Evolutionary conservation across 1,140 invertebrate species (phyloP).

Genomic region (Nasonia giraulti): DNA sequence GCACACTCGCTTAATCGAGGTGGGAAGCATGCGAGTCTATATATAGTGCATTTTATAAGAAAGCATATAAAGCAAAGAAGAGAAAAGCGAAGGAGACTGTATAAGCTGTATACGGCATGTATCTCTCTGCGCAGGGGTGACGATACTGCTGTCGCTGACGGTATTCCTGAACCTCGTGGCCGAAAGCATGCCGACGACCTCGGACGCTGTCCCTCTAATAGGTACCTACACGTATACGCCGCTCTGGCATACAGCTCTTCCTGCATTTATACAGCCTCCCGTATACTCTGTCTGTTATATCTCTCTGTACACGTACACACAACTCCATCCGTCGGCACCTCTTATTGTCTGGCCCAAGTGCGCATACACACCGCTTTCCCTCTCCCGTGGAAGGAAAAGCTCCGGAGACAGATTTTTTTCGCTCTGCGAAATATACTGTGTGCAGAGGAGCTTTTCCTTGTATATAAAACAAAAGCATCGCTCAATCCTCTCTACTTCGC

Average conservation of each 20-base stretch:
- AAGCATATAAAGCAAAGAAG: background rate
- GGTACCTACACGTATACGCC: slow-evolving; percentile 67
- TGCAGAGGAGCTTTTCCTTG: too few relatives aligned
- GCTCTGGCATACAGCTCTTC: background rate
- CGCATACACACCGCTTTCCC: background rate
- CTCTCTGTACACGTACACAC: background rate
- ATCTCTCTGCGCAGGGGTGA: slow-evolving; percentile 87
- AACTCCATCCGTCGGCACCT: background rate
- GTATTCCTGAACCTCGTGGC: slow-evolving; percentile 97
- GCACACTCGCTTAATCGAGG: too few relatives aligned
- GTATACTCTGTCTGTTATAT: background rate
- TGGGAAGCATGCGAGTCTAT: background rate
- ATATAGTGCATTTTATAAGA: too few relatives aligned
- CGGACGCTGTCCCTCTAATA: slow-evolving; percentile 87
- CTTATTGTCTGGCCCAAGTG: background rate
- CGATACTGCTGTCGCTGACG: slow-evolving; percentile 98
- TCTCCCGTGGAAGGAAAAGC: too few relatives aligned
- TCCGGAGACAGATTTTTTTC: too few relatives aligned
- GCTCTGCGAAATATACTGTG: too few relatives aligned
- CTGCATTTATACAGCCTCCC: background rate
- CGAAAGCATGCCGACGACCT: slow-evolving; percentile 93
- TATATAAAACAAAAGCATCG: too few relatives aligned
- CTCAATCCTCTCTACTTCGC: too few relatives aligned
- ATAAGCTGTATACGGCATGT: slow-evolving; percentile 10
- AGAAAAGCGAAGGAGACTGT: slow-evolving; percentile 19